These are phyloP conservation scores for Merops nubicus DNA, from an alignment of 2,113 vertebrate genomes.

Conservation along the genomic window DNA sequence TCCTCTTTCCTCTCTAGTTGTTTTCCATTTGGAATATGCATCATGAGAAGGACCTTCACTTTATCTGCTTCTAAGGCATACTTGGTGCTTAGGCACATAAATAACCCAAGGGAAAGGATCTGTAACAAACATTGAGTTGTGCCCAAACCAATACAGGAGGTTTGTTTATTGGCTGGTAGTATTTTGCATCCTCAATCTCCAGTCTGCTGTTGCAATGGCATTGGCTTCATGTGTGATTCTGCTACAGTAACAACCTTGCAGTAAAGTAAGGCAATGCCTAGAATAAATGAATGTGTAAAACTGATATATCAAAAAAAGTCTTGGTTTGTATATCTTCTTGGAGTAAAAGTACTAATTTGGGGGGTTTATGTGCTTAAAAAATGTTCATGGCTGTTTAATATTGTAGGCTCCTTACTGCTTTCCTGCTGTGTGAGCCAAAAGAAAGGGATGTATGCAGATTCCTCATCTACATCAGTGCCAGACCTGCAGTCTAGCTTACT, in stretches of 20 bases:
- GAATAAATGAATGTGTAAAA: not conserved
- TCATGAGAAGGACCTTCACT: not conserved
- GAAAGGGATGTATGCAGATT: not conserved
- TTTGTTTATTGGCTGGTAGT: not conserved
- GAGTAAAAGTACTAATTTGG: not conserved
- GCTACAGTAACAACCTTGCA: not conserved
- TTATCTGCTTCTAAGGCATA: not conserved
- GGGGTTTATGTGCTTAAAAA: not conserved
- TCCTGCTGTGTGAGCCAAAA: not conserved
- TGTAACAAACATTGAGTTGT: not conserved
- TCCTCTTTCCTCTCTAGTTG: not conserved
- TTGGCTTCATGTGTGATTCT: not conserved
- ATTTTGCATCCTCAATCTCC: not conserved
- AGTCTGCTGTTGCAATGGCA: not conserved
- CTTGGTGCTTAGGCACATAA: not conserved
- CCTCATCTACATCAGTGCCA: not conserved
- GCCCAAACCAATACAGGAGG: not conserved
- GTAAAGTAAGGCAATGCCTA: not conserved
- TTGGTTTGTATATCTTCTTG: not conserved
- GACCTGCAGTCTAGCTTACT: not conserved
- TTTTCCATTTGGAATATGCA: not conserved
- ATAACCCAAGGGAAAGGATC: not conserved
- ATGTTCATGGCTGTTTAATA: not conserved
- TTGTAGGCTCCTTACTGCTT: not conserved
- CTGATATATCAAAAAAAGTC: not conserved